phyloP scores from a whole-genome alignment of 2,888 invertebrate species.

The Drosophila yooni region DNA sequence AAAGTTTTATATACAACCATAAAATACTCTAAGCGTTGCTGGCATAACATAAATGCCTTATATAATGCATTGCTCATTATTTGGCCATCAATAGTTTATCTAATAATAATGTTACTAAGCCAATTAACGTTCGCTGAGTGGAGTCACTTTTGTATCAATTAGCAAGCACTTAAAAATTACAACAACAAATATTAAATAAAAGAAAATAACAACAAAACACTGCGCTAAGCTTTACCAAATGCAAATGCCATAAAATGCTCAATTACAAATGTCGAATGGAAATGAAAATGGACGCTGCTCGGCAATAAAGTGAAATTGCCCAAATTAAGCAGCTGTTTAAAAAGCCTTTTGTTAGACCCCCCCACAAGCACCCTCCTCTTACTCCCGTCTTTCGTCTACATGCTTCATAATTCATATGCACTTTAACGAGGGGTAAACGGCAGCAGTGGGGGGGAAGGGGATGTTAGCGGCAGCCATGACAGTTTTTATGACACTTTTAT shows the following conservation, averaged over 20 bases:
- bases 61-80: background rate
- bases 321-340: conserved; percentile 66
- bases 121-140: conserved; percentile 19
- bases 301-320: conserved; percentile 64
- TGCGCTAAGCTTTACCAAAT: conserved; percentile 18
- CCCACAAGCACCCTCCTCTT: background rate
- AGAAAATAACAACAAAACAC: conserved; percentile 3
- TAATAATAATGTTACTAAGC: conserved; percentile 9
- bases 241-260: conserved; percentile 41
- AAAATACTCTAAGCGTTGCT: background rate
- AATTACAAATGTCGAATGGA: conserved; percentile 40
- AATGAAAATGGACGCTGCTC: conserved; percentile 47
- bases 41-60: background rate
- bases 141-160: conserved; percentile 58
- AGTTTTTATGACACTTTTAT: conserved; percentile 77
- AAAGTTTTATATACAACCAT: background rate
- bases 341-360: conserved; percentile 9
- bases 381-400: background rate
- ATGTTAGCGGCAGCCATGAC: conserved; percentile 51
- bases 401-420: conserved; percentile 62
- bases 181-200: conserved; percentile 3
- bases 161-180: conserved; percentile 49
- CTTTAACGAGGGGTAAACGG: conserved; percentile 29
- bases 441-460: background rate
- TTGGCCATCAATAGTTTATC: conserved; percentile 3